Evolutionary conservation across 1,140 invertebrate genomes (phyloP), one percentile per base, ranked within the genome.

Genomic region (Drosophila quadrilineata): DNA sequence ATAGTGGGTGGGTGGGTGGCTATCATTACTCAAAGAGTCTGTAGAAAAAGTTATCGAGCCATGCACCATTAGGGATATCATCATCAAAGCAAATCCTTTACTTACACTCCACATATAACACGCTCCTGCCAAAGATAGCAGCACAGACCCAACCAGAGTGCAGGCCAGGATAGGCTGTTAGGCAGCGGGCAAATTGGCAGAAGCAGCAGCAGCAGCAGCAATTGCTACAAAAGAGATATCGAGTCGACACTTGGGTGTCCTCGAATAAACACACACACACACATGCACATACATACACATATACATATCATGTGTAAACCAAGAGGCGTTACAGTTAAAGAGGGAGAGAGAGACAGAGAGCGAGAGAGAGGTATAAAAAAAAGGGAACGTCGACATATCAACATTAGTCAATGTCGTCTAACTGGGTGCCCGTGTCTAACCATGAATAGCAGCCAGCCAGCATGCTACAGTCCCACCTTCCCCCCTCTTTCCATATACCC

Each of bases 51-150:
- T n/a, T n/a, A 29, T 40, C 36, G 67, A 46, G 50, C 33, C 79
- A 77, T 74, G 62, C 65, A 66, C 70, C 70, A 84, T 84, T 84
- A 84, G 75, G 79, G 74, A 84, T 77, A 74, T 71, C 77, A 84
- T 60, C 79, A 77, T 84, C 77, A 85, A 85, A 77, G 77, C 82
- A 84, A 84, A 84, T 84, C 77, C 79, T 84, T 84, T 84, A 84
- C 73, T 70, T 84, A 60, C 71, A 69, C 49, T 76, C 54, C n/a
- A 41, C 17, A 48, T 46, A 50, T 82, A 67, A 76, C 69, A 77
- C 60, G 66, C 40, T 49, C 58, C 43, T 17, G 29, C 14, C 35
- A 65, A 21, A 40, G 19, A 19, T n/a, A 35, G 48, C 14, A 26
- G 54, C 45, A 45, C 26, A 46, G 31, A 57, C 46, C 68, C 57